These are phyloP conservation scores for Lycorma delicatula DNA, from an alignment of 1,140 invertebrate species.

Conservation along the genomic window DNA sequence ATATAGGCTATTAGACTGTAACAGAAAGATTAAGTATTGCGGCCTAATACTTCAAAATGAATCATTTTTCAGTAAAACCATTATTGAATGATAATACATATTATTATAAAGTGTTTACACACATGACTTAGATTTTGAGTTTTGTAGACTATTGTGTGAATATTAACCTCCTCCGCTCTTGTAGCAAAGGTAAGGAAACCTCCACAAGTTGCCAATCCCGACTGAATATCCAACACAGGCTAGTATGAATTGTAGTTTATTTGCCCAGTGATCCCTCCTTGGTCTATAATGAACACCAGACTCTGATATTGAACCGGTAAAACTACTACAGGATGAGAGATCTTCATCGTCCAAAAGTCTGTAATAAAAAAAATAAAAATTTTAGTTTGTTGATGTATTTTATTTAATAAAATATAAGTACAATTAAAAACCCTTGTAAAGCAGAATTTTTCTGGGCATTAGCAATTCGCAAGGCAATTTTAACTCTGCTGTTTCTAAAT, in stretches of 20 bases:
- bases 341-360: slow-evolving; percentile 18
- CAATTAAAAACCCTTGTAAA: too few relatives aligned
- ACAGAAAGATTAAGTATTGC: too few relatives aligned
- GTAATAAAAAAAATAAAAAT: slow-evolving; percentile 9
- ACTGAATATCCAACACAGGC: slow-evolving; percentile 88
- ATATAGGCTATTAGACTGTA: too few relatives aligned
- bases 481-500: too few relatives aligned
- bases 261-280: slow-evolving; percentile 68
- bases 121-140: slow-evolving; percentile 7
- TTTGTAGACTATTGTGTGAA: too few relatives aligned
- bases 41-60: too few relatives aligned
- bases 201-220: slow-evolving; percentile 86
- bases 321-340: slow-evolving; percentile 15
- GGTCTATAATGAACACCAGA: slow-evolving; percentile 13
- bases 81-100: too few relatives aligned
- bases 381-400: too few relatives aligned
- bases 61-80: too few relatives aligned
- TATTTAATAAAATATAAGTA: too few relatives aligned
- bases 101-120: slow-evolving; percentile 1
- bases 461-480: too few relatives aligned
- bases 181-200: slow-evolving; percentile 76
- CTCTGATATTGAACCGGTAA: slow-evolving; percentile 19
- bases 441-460: too few relatives aligned
- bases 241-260: slow-evolving; percentile 82
- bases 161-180: slow-evolving; percentile 69